Evolutionary conservation across 2,888 invertebrate species (phyloP).

Genomic region (Hedychridium roseum): DNA sequence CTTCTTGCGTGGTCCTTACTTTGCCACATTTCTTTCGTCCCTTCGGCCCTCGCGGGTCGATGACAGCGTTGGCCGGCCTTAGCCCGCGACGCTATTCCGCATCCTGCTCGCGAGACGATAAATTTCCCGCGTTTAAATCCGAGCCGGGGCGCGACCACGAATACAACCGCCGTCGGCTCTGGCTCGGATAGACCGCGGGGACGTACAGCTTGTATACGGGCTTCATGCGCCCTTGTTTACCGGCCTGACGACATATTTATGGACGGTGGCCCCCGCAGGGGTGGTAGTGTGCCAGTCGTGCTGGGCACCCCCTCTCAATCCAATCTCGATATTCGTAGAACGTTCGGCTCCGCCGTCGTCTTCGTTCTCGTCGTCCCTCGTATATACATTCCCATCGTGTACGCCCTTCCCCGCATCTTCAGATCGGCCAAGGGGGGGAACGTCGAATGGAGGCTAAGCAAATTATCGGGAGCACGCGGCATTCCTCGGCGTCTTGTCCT

Average conservation of each 20-base stretch:
- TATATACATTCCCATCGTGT: not conserved
- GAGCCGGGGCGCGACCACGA: constrained; percentile 30
- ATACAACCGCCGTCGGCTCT: constrained; percentile 25
- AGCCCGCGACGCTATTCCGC: too few species aligned
- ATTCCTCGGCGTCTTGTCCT: constrained; percentile 7
- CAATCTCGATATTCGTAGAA: constrained; percentile 43
- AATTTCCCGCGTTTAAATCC: constrained; percentile 53
- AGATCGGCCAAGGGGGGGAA: not conserved
- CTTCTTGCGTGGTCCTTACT: too few species aligned
- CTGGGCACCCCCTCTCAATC: constrained; percentile 33
- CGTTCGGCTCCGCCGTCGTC: constrained; percentile 1
- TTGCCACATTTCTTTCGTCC: constrained; percentile 38
- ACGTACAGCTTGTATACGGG: constrained; percentile 32
- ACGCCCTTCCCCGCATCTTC: not conserved
- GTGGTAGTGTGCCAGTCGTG: too few species aligned
- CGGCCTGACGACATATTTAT: constrained; percentile 48
- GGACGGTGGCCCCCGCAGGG: constrained; percentile 25
- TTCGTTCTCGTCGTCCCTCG: not conserved
- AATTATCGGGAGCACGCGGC: constrained; percentile 15
- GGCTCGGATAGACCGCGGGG: too few species aligned
- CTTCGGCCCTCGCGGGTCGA: constrained; percentile 40
- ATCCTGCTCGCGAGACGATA: constrained; percentile 46
- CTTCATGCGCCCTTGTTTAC: constrained; percentile 47
- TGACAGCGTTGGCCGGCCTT: too few species aligned
- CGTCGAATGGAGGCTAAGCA: constrained; percentile 15